Conservation (phyloP, 2,888 invertebrate genomes). For the Chloroclystis v-ata region DNA sequence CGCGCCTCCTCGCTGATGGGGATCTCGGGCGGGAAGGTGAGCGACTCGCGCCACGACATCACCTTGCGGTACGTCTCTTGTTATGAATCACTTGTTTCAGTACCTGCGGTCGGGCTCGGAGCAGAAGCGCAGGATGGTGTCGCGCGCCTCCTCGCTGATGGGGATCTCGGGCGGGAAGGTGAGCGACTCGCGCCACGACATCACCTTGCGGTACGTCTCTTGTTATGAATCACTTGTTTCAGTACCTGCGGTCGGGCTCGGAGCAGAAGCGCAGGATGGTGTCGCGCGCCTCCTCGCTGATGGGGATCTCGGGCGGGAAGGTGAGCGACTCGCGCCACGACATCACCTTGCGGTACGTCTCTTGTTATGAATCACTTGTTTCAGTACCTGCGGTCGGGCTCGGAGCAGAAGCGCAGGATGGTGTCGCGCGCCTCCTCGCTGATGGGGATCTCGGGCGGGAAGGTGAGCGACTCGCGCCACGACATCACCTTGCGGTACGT, state of each 20-base stretch:
- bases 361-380: conserved; percentile 98
- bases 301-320: conserved; percentile 99
- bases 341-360: conserved; percentile 97
- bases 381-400: too few species aligned
- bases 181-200: conserved; percentile 99
- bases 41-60: conserved; percentile 99
- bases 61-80: too few species aligned
- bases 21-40: conserved; percentile 99
- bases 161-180: conserved; percentile 99
- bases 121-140: conserved; percentile 97
- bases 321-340: conserved; percentile 99
- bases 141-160: conserved; percentile 97
- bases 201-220: conserved; percentile 95
- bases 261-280: conserved; percentile 99
- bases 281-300: conserved; percentile 97
- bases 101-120: conserved; percentile 83
- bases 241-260: conserved; percentile 93
- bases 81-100: too few species aligned
- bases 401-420: conserved; percentile 99
- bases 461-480: conserved; percentile 98
- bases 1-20: conserved; percentile 99
- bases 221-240: conserved; percentile 84
- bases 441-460: conserved; percentile 99
- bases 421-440: conserved; percentile 98
- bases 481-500: conserved; percentile 98